Percentiles rank a stretch among this genome's conserved stretches.
These are phyloP conservation scores for Mixornis gularis DNA, from an alignment of 2,113 vertebrate genomes.

Conservation along the genomic window DNA sequence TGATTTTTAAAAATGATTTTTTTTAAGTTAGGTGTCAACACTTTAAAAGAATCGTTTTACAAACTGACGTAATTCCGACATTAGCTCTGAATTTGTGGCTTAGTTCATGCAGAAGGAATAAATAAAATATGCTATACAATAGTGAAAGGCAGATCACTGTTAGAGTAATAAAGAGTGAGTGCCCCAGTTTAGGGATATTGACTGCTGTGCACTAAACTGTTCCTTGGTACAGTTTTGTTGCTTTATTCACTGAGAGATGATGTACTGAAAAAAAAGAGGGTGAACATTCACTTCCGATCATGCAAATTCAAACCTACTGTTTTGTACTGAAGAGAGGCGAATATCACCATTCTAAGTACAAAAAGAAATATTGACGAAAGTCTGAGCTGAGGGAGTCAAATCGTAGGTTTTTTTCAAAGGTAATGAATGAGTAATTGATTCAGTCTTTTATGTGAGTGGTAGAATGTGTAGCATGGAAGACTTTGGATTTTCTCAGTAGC, in stretches of 20 bases:
- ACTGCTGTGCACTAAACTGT: neutral
- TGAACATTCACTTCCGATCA: neutral
- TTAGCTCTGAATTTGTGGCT: neutral
- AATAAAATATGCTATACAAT: neutral
- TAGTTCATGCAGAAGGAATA: neutral
- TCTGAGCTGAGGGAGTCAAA: neutral
- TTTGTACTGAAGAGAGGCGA: neutral
- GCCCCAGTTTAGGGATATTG: neutral
- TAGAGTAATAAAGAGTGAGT: neutral
- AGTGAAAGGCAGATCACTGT: neutral
- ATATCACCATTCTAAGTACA: neutral
- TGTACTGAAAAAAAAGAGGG: neutral
- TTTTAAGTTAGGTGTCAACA: neutral
- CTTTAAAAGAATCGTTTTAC: neutral
- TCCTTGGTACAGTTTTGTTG: neutral
- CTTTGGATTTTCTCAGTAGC: neutral
- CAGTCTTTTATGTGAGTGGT: neutral
- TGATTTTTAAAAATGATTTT: neutral
- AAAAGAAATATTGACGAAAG: neutral
- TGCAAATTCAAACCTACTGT: neutral
- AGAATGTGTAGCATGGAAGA: neutral
- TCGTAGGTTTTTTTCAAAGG: neutral
- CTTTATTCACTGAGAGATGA: neutral
- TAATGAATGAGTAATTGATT: neutral
- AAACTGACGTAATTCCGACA: neutral